These are phyloP conservation scores for Tipula lateralis DNA, from an alignment of 2,888 invertebrate genomes.

Conservation along the genomic window DNA sequence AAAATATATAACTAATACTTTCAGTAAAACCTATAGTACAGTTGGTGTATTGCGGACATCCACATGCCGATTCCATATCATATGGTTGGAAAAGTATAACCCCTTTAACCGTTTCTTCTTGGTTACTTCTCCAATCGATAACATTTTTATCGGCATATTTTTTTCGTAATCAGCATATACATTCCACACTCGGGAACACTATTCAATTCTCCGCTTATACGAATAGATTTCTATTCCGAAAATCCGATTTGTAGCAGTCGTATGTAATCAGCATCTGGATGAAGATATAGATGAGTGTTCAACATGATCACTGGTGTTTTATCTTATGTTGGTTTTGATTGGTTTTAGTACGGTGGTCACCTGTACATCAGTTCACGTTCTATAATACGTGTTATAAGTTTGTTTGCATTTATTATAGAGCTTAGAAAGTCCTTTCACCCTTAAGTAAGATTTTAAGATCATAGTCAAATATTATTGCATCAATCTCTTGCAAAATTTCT, in stretches of 20 bases:
- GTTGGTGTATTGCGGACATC: constrained; percentile 78
- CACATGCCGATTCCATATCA: constrained; percentile 71
- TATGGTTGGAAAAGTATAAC: constrained; percentile 62
- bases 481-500: constrained; percentile 88
- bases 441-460: constrained; percentile 61
- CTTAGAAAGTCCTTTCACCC: constrained; percentile 52
- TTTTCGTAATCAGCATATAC: constrained; percentile 68
- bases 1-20: constrained; percentile 89
- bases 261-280: constrained; percentile 86
- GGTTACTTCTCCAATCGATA: constrained; percentile 77
- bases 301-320: constrained; percentile 64
- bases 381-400: constrained; percentile 55
- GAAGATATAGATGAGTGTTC: constrained; percentile 92
- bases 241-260: constrained; percentile 78
- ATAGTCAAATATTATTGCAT: constrained; percentile 65
- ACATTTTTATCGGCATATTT: constrained; percentile 60
- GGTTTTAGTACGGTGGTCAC: constrained; percentile 56
- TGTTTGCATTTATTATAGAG: constrained; percentile 60
- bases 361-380: constrained; percentile 64
- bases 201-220: constrained; percentile 88
- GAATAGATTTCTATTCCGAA: constrained; percentile 64
- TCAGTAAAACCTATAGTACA: constrained; percentile 76
- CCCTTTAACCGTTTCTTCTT: constrained; percentile 58
- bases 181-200: constrained; percentile 79
- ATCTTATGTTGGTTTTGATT: constrained; percentile 47